Percentiles rank a stretch among this genome's conserved stretches.
phyloP scores from a whole-genome alignment of 2,113 vertebrate species.

The Rissa tridactyla region DNA sequence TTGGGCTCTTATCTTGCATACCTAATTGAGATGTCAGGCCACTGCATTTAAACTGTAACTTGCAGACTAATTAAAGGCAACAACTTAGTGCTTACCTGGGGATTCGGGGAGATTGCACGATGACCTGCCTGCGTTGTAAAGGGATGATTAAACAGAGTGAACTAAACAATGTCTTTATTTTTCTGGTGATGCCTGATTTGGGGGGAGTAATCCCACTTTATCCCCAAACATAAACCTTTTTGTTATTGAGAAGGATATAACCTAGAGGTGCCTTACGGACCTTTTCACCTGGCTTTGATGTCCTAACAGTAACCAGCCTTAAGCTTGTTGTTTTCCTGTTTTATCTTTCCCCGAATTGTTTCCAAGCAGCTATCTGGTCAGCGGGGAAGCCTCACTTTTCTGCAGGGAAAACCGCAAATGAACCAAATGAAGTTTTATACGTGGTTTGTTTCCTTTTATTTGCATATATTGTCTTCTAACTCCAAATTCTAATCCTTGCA shows the following conservation, averaged over 20 bases:
- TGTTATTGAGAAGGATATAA: not conserved
- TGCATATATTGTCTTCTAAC: not conserved
- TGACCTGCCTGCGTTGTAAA: conserved; percentile 44
- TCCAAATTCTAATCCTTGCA: not conserved
- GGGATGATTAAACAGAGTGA: conserved; percentile 28
- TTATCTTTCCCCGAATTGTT: not conserved
- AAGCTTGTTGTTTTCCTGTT: conserved; percentile 8
- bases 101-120: conserved; percentile 36
- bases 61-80: conserved; percentile 36
- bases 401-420: not conserved
- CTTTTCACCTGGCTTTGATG: conserved; percentile 57
- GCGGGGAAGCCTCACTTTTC: not conserved
- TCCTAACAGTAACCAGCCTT: not conserved
- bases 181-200: conserved; percentile 1
- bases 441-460: not conserved
- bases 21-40: conserved; percentile 42
- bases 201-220: conserved; percentile 40
- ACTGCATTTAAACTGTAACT: conserved; percentile 28
- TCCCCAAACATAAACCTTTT: conserved; percentile 17
- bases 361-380: not conserved
- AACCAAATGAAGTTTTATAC: not conserved
- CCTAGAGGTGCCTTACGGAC: not conserved
- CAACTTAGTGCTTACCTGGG: conserved; percentile 46
- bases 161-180: conserved; percentile 30
- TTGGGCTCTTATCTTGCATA: conserved; percentile 50